Evolutionary conservation across 2,888 invertebrate genomes (phyloP).

Genomic region (Polylopha cassiicola): DNA sequence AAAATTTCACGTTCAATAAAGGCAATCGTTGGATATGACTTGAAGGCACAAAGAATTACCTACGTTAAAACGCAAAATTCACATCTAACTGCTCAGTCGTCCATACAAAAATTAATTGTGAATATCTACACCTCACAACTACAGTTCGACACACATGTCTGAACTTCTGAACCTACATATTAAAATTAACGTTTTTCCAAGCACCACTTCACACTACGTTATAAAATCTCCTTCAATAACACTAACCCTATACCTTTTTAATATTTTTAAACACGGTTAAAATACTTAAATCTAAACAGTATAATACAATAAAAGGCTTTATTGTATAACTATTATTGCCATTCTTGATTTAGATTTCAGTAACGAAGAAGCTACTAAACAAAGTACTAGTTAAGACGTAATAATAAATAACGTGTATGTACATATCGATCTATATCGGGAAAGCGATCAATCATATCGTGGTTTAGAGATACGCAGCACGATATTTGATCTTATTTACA

Average conservation of each 20-base stretch:
- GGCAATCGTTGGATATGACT: constrained; percentile 73
- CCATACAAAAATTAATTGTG: constrained; percentile 42
- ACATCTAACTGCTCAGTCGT: constrained; percentile 40
- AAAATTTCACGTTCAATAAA: constrained; percentile 59
- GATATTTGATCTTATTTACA: constrained; percentile 69
- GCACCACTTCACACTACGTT: constrained; percentile 52
- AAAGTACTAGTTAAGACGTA: constrained; percentile 49
- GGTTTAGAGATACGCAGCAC: constrained; percentile 49
- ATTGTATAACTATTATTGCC: constrained; percentile 74
- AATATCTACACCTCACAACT: constrained; percentile 27
- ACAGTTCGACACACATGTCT: not conserved
- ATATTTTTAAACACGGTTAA: constrained; percentile 48
- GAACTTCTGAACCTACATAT: constrained; percentile 20
- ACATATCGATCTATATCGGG: constrained; percentile 22
- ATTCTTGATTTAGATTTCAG: constrained; percentile 50
- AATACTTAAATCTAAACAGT: constrained; percentile 50
- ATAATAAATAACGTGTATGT: constrained; percentile 32
- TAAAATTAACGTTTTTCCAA: constrained; percentile 45
- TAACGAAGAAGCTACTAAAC: constrained; percentile 37
- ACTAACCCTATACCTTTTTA: constrained; percentile 58
- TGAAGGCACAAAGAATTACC: constrained; percentile 66
- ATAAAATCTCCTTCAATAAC: constrained; percentile 47
- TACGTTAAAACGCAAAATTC: constrained; percentile 41
- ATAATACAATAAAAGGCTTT: constrained; percentile 62
- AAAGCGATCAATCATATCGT: constrained; percentile 49